Conservation (phyloP, 2,797 vertebrate genomes). For the Gobionotothen gibberifrons region DNA sequence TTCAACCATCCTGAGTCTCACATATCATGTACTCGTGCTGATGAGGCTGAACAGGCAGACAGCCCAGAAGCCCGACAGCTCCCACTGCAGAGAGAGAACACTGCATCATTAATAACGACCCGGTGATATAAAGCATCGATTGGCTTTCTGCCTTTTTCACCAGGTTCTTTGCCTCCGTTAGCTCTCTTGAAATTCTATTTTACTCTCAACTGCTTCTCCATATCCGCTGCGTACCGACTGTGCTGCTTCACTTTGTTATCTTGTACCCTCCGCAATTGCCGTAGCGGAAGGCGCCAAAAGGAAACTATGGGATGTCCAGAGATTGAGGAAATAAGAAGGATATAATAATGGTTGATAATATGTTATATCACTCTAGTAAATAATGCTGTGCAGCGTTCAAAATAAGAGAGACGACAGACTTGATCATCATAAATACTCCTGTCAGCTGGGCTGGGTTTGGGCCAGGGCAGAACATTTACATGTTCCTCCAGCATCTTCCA, state of each 20-base stretch:
- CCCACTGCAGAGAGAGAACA: constrained; percentile 69
- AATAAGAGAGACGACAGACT: constrained; percentile 19
- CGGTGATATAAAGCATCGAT: constrained; percentile 72
- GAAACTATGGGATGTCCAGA: constrained; percentile 49
- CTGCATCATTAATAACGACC: constrained; percentile 79
- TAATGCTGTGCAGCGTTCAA: constrained; percentile 5
- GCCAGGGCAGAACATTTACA: constrained; percentile 59
- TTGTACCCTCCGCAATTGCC: constrained; percentile 15
- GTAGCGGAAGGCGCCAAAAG: constrained; percentile 25
- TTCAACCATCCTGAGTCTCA: constrained; percentile 56
- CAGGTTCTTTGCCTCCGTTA: constrained; percentile 46
- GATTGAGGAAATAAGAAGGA: constrained; percentile 26
- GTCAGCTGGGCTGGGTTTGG: constrained; percentile 41
- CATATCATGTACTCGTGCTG: constrained; percentile 74
- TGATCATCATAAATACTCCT: constrained; percentile 40
- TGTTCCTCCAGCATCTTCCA: constrained; percentile 60
- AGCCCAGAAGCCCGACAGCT: constrained; percentile 65
- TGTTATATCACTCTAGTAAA: constrained; percentile 34
- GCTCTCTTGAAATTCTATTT: constrained; percentile 50
- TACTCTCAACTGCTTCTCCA: constrained; percentile 34
- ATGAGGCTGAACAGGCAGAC: constrained; percentile 67
- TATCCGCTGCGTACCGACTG: constrained; percentile 18
- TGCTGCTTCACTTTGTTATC: constrained; percentile 25
- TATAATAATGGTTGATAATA: constrained; percentile 34
- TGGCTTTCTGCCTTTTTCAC: constrained; percentile 61